Percentiles rank a stretch among this genome's conserved stretches.
These are phyloP conservation scores for Prinia subflava DNA, from an alignment of 2,113 vertebrate species.

Conservation along the genomic window DNA sequence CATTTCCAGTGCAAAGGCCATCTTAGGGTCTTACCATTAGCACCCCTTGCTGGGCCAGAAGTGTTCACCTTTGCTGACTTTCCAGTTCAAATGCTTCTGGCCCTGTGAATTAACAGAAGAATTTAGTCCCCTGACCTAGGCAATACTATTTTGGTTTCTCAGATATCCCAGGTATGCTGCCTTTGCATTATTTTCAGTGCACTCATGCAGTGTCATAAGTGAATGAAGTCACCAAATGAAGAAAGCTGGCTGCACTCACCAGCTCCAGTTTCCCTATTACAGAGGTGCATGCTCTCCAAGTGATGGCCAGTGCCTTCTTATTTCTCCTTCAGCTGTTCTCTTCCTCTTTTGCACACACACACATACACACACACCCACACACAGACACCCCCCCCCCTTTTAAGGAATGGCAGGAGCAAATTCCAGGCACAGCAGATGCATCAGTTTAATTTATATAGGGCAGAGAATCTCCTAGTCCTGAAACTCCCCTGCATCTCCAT, in stretches of 20 bases:
- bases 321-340: conserved; percentile 19
- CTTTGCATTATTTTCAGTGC: neutral
- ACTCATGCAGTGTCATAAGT: neutral
- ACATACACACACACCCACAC: no score
- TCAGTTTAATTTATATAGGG: neutral
- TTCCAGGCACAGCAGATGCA: accelerated
- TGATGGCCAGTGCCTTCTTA: neutral
- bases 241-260: neutral
- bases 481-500: neutral
- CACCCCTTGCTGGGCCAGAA: neutral
- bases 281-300: neutral
- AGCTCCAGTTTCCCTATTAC: neutral
- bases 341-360: neutral
- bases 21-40: neutral
- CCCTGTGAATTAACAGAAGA: neutral
- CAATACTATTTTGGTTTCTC: neutral
- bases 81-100: neutral
- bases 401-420: neutral
- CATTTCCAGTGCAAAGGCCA: neutral
- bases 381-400: no score
- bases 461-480: neutral
- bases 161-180: neutral
- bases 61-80: neutral
- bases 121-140: neutral
- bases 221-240: neutral